Evolutionary conservation across 1,140 invertebrate species (phyloP).

Genomic region (Meteorus sp.): DNA sequence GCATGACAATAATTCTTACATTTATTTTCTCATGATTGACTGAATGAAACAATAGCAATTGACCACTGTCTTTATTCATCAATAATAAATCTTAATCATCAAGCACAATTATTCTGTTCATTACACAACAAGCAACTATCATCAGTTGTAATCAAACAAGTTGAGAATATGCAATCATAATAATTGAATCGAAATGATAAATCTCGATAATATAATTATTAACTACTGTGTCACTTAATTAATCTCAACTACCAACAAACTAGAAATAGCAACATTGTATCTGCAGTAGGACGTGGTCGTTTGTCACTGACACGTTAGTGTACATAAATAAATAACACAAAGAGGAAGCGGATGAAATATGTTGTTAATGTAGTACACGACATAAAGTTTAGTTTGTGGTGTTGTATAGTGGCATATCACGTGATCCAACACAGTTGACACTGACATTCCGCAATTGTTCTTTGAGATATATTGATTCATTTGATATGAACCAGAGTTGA

Average conservation of each 20-base stretch:
- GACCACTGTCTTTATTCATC: no score
- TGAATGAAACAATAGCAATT: no score
- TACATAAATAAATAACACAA: constrained; percentile 1
- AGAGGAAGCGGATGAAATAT: not conserved
- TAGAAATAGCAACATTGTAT: not conserved
- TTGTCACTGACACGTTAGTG: constrained; percentile 12
- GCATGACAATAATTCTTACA: no score
- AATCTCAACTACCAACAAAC: no score
- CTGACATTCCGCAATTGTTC: constrained; percentile 24
- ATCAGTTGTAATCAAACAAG: no score
- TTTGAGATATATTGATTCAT: constrained; percentile 23
- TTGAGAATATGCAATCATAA: no score
- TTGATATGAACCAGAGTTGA: constrained; percentile 13
- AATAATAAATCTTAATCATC: no score
- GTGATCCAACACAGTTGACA: constrained; percentile 25
- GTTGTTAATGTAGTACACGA: constrained; percentile 3
- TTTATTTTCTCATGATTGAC: no score
- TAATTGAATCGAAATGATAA: not conserved
- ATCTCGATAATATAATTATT: not conserved
- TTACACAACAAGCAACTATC: no score
- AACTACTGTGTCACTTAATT: no score
- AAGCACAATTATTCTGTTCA: no score
- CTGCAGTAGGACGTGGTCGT: not conserved
- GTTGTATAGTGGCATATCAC: not conserved
- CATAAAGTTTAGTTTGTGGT: constrained; percentile 9